A percentile compares a stretch with the other conserved stretches of the same genome.
Conservation (phyloP, 2,113 vertebrate genomes). For the Pomatostomus ruficeps region DNA sequence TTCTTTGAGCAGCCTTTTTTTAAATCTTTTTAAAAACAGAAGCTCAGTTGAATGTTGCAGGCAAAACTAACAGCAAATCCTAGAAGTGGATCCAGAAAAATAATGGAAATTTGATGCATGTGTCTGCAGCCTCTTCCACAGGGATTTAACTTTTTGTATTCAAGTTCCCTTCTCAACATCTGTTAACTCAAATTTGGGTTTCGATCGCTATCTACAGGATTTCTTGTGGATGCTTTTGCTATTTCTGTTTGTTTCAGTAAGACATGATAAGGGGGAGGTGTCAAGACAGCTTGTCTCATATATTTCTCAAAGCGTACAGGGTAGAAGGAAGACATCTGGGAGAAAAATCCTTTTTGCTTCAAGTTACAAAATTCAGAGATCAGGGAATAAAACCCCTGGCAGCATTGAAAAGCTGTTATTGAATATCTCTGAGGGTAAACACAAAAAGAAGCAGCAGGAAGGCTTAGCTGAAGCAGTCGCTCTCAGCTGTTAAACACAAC, state of each 20-base stretch:
- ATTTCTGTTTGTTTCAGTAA: not conserved
- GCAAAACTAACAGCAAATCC: not conserved
- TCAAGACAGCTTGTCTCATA: not conserved
- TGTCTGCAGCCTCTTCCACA: not conserved
- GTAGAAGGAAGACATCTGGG: not conserved
- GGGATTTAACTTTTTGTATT: not conserved
- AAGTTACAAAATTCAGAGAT: not conserved
- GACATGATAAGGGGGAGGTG: not conserved
- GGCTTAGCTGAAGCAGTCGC: not conserved
- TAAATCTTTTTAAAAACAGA: not conserved
- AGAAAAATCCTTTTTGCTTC: not conserved
- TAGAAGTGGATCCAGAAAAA: not conserved
- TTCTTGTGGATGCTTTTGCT: not conserved
- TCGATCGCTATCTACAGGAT: not conserved
- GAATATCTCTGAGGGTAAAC: not conserved
- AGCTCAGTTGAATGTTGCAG: not conserved
- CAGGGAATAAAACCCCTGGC: not conserved
- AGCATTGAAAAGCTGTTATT: not conserved
- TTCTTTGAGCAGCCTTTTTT: not conserved
- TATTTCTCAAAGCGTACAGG: not conserved
- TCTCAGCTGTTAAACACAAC: not conserved
- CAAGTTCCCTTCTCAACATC: not conserved
- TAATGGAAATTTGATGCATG: not conserved
- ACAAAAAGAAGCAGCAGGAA: not conserved
- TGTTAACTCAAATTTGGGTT: not conserved